A percentile compares a stretch with the other conserved stretches of the same genome.
Evolutionary conservation across 2,888 invertebrate genomes (phyloP).

Genomic region (Antitype chi): DNA sequence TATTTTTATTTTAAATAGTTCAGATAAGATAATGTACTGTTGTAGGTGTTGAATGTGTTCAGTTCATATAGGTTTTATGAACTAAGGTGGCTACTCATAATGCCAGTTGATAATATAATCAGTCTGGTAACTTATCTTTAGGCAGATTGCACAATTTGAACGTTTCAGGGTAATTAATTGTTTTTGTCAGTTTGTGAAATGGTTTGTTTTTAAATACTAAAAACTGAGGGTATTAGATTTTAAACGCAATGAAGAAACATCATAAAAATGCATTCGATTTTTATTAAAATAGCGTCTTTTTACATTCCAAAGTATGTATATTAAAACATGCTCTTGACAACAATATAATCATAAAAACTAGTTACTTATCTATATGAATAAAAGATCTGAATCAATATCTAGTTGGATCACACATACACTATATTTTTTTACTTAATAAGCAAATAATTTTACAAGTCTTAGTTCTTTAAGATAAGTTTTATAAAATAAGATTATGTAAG

Average conservation of each 20-base stretch:
- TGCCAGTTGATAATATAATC: slow-evolving; percentile 4
- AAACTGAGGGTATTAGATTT: slow-evolving; percentile 6
- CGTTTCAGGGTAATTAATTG: slow-evolving; percentile 13
- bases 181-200: background rate
- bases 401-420: slow-evolving; percentile 25
- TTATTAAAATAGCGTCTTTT: slow-evolving; percentile 46
- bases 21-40: slow-evolving; percentile 14
- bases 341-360: slow-evolving; percentile 9
- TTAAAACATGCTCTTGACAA: slow-evolving; percentile 17
- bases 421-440: slow-evolving; percentile 20
- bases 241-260: slow-evolving; percentile 18
- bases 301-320: slow-evolving; percentile 42
- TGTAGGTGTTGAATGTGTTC: slow-evolving; percentile 33
- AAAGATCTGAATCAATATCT: slow-evolving; percentile 40
- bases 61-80: slow-evolving; percentile 18
- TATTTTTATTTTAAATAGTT: slow-evolving; percentile 8
- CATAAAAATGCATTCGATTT: slow-evolving; percentile 23
- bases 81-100: background rate
- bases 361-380: background rate
- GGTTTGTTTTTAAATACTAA: background rate
- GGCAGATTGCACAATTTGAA: slow-evolving; percentile 23
- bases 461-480: slow-evolving; percentile 14
- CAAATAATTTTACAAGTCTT: slow-evolving; percentile 8
- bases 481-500: slow-evolving; percentile 29
- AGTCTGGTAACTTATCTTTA: background rate